Base-by-base conservation (phyloP, 30 jellyfish, hydroid and myxozoan species). In the Hydractinia echinata region DNA sequence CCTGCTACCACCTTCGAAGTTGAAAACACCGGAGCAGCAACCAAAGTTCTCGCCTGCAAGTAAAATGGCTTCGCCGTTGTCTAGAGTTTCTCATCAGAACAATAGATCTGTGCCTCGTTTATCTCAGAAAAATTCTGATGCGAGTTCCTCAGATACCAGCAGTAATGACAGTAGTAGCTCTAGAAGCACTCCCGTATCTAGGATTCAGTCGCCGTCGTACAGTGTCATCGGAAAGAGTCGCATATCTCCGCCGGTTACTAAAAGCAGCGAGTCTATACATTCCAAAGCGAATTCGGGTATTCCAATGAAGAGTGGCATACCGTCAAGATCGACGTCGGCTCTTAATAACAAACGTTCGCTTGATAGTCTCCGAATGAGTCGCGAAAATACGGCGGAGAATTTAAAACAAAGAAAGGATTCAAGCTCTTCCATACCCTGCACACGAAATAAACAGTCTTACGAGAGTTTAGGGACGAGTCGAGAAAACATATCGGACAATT, bases 341-440 rank as follows among this genome's bases (percentile, higher is more conserved):
- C 39, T 64, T n/a, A 51, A 64, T 13, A 64, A 64, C 74, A 64
- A 64, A 51, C 74, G 74, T n/a, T 64, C 74, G n/a, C 74, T 64
- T 0, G 74, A 64, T 51, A 64, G 74, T 64, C 18, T 64, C 19
- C 74, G 74, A 64, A 64, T 64, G 74, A 64, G 74, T 13, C 74
- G 74, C 8, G 74, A 64, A 64, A 64, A 64, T 13, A 64, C 74
- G 4, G 9, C 74, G 16, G 74, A 64, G 74, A 64, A 64, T 1
- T 51, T 64, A 6, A 9, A 44, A 44, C 10, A 13, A 44, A 64
- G 74, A 51, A 64, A 64, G 39, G 7, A 44, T 1, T 64, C 74
- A 6, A 64, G 51, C 18, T 64, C 74, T 7, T 64, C 74, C 74
- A 64, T 64, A 64, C 74, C 74, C 19, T 64, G 51, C 2, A 51